Base-by-base conservation (phyloP, 2,113 vertebrate genomes). In the Ptyas mucosa region DNA sequence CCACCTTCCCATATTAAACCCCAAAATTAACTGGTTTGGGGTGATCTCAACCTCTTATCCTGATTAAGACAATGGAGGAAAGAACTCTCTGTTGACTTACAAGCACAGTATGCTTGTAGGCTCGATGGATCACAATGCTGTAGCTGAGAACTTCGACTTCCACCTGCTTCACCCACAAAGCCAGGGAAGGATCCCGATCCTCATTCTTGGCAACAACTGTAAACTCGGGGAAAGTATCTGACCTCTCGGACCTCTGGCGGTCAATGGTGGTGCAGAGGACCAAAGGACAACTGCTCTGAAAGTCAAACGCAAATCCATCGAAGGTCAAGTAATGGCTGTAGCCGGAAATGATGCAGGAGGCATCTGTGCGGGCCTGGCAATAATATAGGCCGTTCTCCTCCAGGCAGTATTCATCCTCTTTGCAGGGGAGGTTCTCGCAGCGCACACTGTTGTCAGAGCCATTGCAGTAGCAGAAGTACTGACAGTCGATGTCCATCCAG, bases 381-480 rank as follows among this genome's bases (percentile, higher is more conserved):
- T 98, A 98, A 95, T 98, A 99, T 20, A 99, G 97, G 24, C 98
- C 98, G 0, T 97, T 97, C 21, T 96, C 98, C 93, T 99, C 99
- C 97, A 98, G 96, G 97, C 99, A 99, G 85, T 98, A 99, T 94
- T 99, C 98, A 0, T 99, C 98, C 0, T 98, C 96, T 90, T 96
- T 97, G 96, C 99, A 99, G 49, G 99, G 98, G 1, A 97, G 11
- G 0, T 97, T 98, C 96, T 98, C 98, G 8, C 99, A 99, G 97
- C 99, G 99, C 1, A 99, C 98, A 0, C 97, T 98, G 97, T 99
- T 99, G 98, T 99, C 99, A 0, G 99, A 98, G 89, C 99, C 99
- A 0, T 99, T 99, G 97, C 99, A 99, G 96, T 98, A 99, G 98
- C 99, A 99, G 95, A 98, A 98, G 93, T 99, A 98, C 94, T 98